Percentiles rank a stretch among this genome's conserved stretches.
Conservation (phyloP, 2,888 invertebrate genomes). For the Coleophora deauratella region DNA sequence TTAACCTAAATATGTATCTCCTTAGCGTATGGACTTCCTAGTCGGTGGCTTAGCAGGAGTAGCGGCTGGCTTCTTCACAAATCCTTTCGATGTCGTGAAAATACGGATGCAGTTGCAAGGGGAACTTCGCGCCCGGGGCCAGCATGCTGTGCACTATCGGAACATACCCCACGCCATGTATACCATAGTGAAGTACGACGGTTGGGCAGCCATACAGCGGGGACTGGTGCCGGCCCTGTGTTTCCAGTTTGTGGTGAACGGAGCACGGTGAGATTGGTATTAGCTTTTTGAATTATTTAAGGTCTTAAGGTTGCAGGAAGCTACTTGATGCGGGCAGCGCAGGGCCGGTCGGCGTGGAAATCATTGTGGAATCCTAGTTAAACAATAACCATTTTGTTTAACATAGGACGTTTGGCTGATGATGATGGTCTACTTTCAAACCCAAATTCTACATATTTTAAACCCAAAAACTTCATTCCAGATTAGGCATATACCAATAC, state of each 20-base stretch:
- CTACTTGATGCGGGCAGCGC: background rate
- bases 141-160: constrained; percentile 75
- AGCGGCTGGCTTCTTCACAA: constrained; percentile 87
- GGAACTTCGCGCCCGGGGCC: constrained; percentile 80
- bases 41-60: constrained; percentile 84
- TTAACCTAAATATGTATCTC: too few species aligned
- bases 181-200: constrained; percentile 83
- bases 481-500: constrained; percentile 84
- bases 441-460: background rate
- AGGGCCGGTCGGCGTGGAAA: too few species aligned
- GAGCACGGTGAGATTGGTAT: constrained; percentile 50
- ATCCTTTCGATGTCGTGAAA: constrained; percentile 92
- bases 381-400: background rate
- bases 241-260: constrained; percentile 82
- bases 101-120: constrained; percentile 91
- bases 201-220: constrained; percentile 81
- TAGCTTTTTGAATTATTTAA: constrained; percentile 21
- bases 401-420: background rate
- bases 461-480: constrained; percentile 26
- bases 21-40: constrained; percentile 77
- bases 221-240: constrained; percentile 88
- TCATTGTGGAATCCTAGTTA: background rate
- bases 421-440: background rate
- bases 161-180: constrained; percentile 88
- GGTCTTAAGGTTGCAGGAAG: background rate